phyloP scores from a whole-genome alignment of 2,113 vertebrate species.

The Salvator merianae region DNA sequence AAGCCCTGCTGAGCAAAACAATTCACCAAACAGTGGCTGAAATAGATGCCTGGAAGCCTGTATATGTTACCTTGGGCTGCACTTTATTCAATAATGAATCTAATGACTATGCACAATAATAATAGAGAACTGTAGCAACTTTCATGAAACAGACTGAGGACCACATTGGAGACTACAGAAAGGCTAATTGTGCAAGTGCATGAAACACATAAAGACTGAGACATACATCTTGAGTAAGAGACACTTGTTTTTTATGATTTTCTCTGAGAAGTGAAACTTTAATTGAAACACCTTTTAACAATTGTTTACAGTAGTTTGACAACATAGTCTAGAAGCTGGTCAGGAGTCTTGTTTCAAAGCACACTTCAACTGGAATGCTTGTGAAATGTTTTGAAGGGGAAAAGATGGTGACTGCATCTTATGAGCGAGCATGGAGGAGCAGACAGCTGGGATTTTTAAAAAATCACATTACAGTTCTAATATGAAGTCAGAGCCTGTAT shows the following conservation, averaged over 20 bases:
- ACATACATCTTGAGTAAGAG: neutral
- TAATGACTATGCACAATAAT: conserved; percentile 41
- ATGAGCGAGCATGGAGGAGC: neutral
- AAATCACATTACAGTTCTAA: too few species aligned
- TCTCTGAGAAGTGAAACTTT: conserved; percentile 13
- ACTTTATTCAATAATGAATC: conserved; percentile 40
- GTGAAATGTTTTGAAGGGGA: neutral
- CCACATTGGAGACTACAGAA: conserved; percentile 23
- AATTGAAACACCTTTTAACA: neutral
- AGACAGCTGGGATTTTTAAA: neutral
- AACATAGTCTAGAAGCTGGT: neutral
- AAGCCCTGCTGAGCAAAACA: conserved; percentile 28
- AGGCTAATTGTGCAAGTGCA: neutral
- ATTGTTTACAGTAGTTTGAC: neutral
- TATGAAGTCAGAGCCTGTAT: too few species aligned
- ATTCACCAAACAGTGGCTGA: neutral
- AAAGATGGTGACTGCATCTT: neutral
- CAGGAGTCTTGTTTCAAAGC: neutral
- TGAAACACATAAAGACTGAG: neutral
- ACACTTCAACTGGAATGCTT: neutral
- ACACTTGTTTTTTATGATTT: neutral
- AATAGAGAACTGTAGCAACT: neutral
- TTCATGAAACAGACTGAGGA: conserved; percentile 32
- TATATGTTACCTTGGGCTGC: conserved; percentile 40
- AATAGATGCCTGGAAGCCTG: conserved; percentile 41